Evolutionary conservation across 1,140 invertebrate genomes (phyloP).

Genomic region (Drosophila guanche): DNA sequence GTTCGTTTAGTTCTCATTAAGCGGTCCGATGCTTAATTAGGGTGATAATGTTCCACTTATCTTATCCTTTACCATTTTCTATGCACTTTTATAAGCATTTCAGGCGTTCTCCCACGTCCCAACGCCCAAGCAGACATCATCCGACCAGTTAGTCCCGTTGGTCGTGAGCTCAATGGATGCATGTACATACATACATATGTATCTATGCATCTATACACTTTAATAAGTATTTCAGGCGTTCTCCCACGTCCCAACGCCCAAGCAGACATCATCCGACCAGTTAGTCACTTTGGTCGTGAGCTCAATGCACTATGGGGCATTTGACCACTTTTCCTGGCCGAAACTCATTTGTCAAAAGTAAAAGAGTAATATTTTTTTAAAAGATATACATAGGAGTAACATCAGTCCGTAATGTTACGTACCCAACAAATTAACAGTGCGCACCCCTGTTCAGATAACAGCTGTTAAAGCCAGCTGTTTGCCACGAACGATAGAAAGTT

Average conservation of each 20-base stretch:
- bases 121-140: neutral
- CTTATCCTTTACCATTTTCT: slow-evolving; percentile 69
- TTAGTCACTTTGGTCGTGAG: slow-evolving; percentile 11
- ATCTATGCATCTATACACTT: slow-evolving; percentile 70
- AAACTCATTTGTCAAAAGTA: too few relatives aligned
- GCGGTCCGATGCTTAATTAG: slow-evolving; percentile 39
- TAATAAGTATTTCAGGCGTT: slow-evolving; percentile 50
- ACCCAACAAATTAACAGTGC: too few relatives aligned
- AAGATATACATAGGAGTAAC: too few relatives aligned
- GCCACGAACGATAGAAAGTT: too few relatives aligned
- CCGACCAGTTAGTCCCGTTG: slow-evolving; percentile 16
- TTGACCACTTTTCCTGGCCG: too few relatives aligned
- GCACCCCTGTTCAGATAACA: too few relatives aligned
- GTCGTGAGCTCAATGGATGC: slow-evolving; percentile 5
- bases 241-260: slow-evolving; percentile 1
- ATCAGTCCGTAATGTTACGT: too few relatives aligned
- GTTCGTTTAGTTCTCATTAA: neutral
- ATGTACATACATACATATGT: too few relatives aligned
- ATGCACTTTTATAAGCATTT: slow-evolving; percentile 65
- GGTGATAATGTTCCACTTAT: slow-evolving; percentile 63
- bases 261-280: slow-evolving; percentile 5
- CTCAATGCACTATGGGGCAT: too few relatives aligned
- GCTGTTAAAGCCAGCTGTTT: too few relatives aligned
- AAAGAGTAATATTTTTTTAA: too few relatives aligned
- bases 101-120: slow-evolving; percentile 18